Evolutionary conservation across 2,888 invertebrate species (phyloP).

Genomic region (Cephus sareptanus): DNA sequence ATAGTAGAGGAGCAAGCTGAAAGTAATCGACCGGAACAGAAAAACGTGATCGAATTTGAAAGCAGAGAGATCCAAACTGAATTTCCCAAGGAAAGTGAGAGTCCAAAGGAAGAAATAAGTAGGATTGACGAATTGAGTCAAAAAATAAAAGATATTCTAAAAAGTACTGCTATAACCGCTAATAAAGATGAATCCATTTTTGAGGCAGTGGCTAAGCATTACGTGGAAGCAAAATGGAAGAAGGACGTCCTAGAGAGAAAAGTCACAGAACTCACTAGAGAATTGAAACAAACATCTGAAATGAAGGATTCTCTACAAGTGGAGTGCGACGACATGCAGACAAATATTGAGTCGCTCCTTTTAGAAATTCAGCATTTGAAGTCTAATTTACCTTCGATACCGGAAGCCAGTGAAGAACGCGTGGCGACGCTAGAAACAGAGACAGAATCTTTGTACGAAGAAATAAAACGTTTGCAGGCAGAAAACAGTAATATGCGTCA

Average conservation of each 20-base stretch:
- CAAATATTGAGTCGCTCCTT: constrained; percentile 57
- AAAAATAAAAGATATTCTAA: constrained; percentile 60
- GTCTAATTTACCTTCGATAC: constrained; percentile 57
- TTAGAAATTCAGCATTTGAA: constrained; percentile 54
- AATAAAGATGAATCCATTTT: constrained; percentile 54
- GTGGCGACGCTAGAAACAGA: constrained; percentile 58
- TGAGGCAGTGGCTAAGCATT: constrained; percentile 48
- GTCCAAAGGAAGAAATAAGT: not conserved
- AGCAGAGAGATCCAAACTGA: constrained; percentile 30
- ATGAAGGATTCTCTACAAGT: constrained; percentile 52
- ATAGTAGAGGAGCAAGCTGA: not conserved
- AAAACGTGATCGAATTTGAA: constrained; percentile 2
- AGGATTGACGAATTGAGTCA: constrained; percentile 50
- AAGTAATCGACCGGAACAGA: not conserved
- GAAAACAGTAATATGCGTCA: constrained; percentile 45
- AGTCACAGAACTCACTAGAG: constrained; percentile 55
- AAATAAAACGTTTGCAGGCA: constrained; percentile 66
- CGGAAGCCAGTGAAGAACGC: constrained; percentile 59
- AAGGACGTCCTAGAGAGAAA: constrained; percentile 62
- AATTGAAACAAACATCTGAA: constrained; percentile 51
- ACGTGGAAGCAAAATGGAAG: constrained; percentile 57
- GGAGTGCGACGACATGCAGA: constrained; percentile 59
- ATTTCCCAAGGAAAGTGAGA: constrained; percentile 11
- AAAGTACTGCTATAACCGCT: constrained; percentile 60
- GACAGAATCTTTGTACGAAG: constrained; percentile 61